Conservation (phyloP, 2,113 vertebrate genomes). For the Pangasianodon hypophthalmus region DNA sequence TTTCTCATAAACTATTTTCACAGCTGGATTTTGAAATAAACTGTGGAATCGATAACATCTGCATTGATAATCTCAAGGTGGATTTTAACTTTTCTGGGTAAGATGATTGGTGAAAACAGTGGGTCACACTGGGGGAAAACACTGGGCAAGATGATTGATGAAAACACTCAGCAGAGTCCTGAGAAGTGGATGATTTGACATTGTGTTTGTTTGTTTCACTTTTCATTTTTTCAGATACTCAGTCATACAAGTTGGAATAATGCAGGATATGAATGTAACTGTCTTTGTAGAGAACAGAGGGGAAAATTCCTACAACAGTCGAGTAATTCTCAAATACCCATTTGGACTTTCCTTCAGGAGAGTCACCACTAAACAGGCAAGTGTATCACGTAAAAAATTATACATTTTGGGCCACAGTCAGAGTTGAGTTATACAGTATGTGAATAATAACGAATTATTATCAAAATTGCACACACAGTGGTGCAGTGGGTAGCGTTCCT, state of each 20-base stretch:
- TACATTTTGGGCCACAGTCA: neutral
- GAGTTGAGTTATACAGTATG: neutral
- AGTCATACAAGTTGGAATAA: constrained; percentile 73
- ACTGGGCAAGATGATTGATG: neutral
- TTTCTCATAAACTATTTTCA: constrained; percentile 13
- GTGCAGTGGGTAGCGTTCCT: neutral
- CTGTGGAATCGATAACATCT: constrained; percentile 76
- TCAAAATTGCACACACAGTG: neutral
- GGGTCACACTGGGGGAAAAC: neutral
- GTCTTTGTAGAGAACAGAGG: constrained; percentile 75
- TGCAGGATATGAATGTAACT: constrained; percentile 70
- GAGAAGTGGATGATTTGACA: neutral
- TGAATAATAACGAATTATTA: neutral
- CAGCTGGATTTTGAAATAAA: constrained; percentile 84
- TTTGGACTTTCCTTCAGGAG: constrained; percentile 75
- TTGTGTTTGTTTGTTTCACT: neutral
- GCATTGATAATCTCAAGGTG: constrained; percentile 77
- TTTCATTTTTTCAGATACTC: constrained; percentile 56
- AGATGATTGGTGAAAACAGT: constrained; percentile 8
- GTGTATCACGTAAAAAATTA: neutral
- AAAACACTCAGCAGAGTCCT: neutral
- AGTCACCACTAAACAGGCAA: constrained; percentile 66
- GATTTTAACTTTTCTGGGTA: constrained; percentile 77
- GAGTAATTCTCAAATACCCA: constrained; percentile 73
- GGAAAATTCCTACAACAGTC: constrained; percentile 79